Base-by-base conservation (phyloP, 2,113 vertebrate species). In the Tringa solitaria region DNA sequence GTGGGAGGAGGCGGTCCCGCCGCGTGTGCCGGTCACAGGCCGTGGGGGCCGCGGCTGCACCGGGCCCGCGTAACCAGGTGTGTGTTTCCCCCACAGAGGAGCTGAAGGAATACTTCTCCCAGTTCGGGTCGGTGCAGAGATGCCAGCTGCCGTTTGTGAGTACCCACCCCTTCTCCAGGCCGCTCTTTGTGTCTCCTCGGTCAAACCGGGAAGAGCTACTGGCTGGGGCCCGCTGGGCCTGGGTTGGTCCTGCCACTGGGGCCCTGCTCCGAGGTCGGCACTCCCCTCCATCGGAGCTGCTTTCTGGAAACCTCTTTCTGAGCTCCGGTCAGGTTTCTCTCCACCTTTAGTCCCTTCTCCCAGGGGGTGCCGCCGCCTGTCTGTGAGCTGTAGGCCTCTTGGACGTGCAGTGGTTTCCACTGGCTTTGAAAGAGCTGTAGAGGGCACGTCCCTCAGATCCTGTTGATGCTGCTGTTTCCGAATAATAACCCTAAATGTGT, bases 81-180 rank as follows among this genome's bases (percentile, higher is more conserved):
- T 18, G 8, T 15, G 12, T 93, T 95, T 91, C 27, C 16, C 39
- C 95, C 87, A 8, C 98, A 99, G 99, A 95, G 97, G 99, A 99
- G 91, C 53, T 99, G 83, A 98, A 68, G 97, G 97, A 99, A 39
- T 98, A 99, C 89, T 99, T 99, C 81, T 96, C 96, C 15, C 99
- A 99, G 91, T 99, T 99, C 94, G 99, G 99, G 6, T 22, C 88
- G 2, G 91, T 99, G 10, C 98, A 95, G 96, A 98, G 89, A 75
- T 99, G 99, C 74, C 72, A 77, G 6, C 41, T 99, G 84, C 98
- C 98, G 4, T 99, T 99, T 92, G 99, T 99, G 96, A 99, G 99
- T 99, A 97, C 84, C 56, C 12, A 3, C 26, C 23, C 8, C 1
- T 41, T 1, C 15, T 41, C 11, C 4, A 16, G 23, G 35, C 11